Conservation (phyloP, 2,888 invertebrate species). For the Xestobium rufovillosum region DNA sequence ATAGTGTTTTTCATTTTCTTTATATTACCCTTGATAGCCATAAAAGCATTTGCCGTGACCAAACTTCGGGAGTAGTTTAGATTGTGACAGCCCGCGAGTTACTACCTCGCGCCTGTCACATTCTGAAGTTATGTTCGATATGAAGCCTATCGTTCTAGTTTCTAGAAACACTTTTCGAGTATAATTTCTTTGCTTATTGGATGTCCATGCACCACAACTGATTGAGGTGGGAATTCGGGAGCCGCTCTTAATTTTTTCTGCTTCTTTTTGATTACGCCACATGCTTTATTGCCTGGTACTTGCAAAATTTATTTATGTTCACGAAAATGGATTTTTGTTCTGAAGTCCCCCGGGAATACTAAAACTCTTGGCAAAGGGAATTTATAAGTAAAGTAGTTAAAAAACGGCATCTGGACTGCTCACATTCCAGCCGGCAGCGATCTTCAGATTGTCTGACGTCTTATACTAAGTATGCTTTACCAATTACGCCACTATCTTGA, state of each 20-base stretch:
- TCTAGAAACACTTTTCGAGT: constrained; percentile 41
- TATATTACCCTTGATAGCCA: constrained; percentile 78
- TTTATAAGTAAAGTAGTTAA: too few relatives aligned
- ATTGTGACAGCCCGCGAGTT: constrained; percentile 40
- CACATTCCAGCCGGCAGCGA: too few relatives aligned
- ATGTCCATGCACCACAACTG: constrained; percentile 40
- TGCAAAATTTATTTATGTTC: too few relatives aligned
- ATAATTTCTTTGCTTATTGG: constrained; percentile 43
- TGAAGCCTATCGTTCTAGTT: constrained; percentile 40
- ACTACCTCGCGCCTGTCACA: constrained; percentile 36
- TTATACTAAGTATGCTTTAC: too few relatives aligned
- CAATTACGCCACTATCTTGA: too few relatives aligned
- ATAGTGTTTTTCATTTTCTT: constrained; percentile 82
- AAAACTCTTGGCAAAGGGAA: too few relatives aligned
- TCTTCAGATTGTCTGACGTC: too few relatives aligned
- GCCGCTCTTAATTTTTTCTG: constrained; percentile 31
- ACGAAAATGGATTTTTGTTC: too few relatives aligned
- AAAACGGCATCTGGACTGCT: too few relatives aligned
- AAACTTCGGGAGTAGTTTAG: constrained; percentile 52
- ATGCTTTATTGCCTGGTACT: too few relatives aligned
- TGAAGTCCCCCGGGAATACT: too few relatives aligned
- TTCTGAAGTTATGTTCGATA: constrained; percentile 36
- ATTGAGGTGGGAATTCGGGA: constrained; percentile 43
- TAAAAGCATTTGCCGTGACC: constrained; percentile 86
- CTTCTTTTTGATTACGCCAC: too few relatives aligned